Percentiles rank a stretch among this genome's conserved stretches.
Conservation (phyloP, 2,113 vertebrate genomes). For the Spizaetus ornatus region DNA sequence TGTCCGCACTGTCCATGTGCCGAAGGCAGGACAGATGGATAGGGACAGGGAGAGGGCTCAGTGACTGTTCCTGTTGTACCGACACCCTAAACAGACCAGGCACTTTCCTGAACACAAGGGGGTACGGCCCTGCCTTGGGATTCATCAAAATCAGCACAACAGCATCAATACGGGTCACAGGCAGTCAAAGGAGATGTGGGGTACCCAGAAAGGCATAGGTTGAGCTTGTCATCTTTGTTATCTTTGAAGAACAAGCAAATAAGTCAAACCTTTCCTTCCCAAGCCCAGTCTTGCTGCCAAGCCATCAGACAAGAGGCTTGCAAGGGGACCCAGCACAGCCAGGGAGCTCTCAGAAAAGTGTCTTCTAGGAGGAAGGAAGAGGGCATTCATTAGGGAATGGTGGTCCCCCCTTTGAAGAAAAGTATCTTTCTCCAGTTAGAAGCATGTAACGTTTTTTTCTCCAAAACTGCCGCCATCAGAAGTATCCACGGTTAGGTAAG, state of each 20-base stretch:
- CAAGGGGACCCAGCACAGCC: not conserved
- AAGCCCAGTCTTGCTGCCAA: not conserved
- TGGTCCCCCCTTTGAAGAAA: not conserved
- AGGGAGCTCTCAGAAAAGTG: too few relatives aligned
- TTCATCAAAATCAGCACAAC: not conserved
- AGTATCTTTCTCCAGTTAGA: not conserved
- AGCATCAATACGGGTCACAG: accelerated
- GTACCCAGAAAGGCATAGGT: not conserved
- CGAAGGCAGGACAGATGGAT: not conserved
- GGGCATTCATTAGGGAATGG: not conserved
- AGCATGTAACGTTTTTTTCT: not conserved
- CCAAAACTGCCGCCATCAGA: not conserved
- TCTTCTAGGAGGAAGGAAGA: not conserved
- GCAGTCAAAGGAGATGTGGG: not conserved
- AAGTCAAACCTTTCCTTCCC: not conserved
- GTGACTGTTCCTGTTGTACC: too few relatives aligned
- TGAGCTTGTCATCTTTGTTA: not conserved
- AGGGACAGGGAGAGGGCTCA: not conserved
- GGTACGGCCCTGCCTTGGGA: not conserved
- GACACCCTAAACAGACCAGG: not conserved
- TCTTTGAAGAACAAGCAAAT: not conserved
- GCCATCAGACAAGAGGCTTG: not conserved
- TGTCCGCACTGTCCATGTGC: not conserved
- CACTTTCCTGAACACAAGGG: not conserved
- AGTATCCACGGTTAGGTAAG: not conserved